Percentiles rank a stretch among this genome's conserved stretches.
These are phyloP conservation scores for Tyto alba DNA, from an alignment of 2,113 vertebrate species.

Conservation along the genomic window DNA sequence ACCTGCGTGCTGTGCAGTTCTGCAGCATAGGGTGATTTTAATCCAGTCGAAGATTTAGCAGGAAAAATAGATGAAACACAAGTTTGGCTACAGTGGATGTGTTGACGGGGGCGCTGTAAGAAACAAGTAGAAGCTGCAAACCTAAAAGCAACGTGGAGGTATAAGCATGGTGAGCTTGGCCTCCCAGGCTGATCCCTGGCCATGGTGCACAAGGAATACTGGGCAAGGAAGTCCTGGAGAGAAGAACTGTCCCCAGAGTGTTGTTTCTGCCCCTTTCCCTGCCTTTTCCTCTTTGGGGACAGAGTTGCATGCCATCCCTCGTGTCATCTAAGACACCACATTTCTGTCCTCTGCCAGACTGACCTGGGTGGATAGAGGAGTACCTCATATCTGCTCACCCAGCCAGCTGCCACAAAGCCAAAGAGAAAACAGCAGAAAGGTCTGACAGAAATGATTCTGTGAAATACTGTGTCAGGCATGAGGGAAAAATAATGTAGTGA, in stretches of 20 bases:
- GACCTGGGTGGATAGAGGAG: too few relatives aligned
- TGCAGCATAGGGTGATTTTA: neutral
- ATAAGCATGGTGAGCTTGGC: neutral
- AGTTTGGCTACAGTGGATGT: neutral
- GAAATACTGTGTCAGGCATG: neutral
- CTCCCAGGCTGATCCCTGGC: neutral
- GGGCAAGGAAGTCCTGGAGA: neutral
- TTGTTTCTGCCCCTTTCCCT: neutral
- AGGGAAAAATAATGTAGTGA: neutral
- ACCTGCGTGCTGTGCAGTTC: neutral
- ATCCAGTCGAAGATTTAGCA: neutral
- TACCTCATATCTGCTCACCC: neutral
- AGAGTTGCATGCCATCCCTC: neutral
- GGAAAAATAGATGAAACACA: neutral
- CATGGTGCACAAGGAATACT: neutral
- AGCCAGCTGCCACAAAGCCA: neutral
- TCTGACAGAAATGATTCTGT: neutral
- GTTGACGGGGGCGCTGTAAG: neutral
- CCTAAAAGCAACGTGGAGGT: neutral
- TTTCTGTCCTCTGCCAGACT: neutral
- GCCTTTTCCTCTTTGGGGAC: neutral
- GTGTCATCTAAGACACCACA: fast-evolving
- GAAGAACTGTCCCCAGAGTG: neutral
- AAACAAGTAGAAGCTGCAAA: neutral
- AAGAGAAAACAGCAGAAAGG: neutral